These are phyloP conservation scores for Cepphus grylle DNA, from an alignment of 2,113 vertebrate species.

Conservation along the genomic window DNA sequence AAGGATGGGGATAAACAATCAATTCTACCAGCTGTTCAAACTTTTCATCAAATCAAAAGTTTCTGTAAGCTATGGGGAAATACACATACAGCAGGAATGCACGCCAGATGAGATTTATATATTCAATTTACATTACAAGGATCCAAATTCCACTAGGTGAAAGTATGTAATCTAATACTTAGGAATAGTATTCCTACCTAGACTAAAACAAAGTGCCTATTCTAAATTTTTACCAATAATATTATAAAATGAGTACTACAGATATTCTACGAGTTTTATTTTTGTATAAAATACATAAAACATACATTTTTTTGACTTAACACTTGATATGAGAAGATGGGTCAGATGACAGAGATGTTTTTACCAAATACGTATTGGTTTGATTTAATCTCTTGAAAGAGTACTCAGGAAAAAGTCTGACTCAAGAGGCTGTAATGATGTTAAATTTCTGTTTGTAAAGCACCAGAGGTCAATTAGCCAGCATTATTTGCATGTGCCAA, in stretches of 20 bases:
- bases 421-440: background rate
- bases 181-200: background rate
- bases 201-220: background rate
- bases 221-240: background rate
- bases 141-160: background rate
- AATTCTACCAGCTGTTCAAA: background rate
- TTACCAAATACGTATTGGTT: background rate
- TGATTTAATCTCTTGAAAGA: background rate
- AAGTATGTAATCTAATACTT: background rate
- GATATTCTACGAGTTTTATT: background rate
- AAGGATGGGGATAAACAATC: background rate
- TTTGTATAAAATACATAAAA: background rate
- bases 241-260: background rate
- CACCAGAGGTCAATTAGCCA: background rate
- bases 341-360: background rate
- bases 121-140: background rate
- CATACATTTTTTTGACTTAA: background rate
- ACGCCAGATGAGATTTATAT: background rate
- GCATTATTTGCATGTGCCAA: rapidly evolving
- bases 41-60: background rate
- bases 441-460: background rate
- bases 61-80: background rate
- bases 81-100: rapidly evolving
- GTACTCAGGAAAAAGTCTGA: background rate
- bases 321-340: background rate